Percentiles rank a stretch among this genome's conserved stretches.
Conservation (phyloP, 2,113 vertebrate species). For the Alces alces region DNA sequence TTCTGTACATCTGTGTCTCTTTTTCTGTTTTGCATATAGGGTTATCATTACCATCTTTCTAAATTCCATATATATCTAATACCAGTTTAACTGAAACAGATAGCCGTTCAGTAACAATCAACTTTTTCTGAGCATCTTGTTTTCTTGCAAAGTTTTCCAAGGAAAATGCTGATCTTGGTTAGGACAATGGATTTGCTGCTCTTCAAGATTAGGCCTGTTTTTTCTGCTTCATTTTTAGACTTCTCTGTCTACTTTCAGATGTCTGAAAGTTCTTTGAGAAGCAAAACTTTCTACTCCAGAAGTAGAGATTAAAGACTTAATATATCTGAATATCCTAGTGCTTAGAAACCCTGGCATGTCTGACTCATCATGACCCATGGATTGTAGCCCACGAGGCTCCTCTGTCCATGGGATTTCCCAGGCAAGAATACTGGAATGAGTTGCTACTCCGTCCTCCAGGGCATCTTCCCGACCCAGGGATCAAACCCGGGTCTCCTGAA, state of each 20-base stretch:
- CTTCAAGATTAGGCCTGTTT: background rate
- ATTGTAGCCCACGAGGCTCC: background rate
- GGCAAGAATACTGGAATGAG: background rate
- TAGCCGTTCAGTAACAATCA: background rate
- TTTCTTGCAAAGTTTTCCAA: background rate
- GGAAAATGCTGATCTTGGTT: background rate
- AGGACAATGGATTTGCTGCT: background rate
- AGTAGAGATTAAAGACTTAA: background rate
- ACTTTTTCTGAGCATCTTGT: background rate
- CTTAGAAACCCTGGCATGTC: background rate
- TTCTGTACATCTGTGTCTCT: too few relatives aligned
- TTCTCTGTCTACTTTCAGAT: background rate
- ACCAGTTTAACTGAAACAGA: background rate
- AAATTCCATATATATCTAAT: background rate
- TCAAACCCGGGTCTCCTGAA: background rate
- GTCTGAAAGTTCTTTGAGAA: background rate
- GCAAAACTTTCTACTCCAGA: background rate
- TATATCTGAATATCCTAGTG: background rate
- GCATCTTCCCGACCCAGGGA: background rate
- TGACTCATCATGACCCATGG: background rate
- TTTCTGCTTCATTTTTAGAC: background rate
- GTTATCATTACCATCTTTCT: too few relatives aligned
- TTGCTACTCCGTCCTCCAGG: background rate
- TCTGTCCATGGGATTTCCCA: background rate
- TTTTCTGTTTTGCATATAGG: too few relatives aligned